These are phyloP conservation scores for Hesperia comma DNA, from an alignment of 2,888 invertebrate genomes.

Conservation along the genomic window DNA sequence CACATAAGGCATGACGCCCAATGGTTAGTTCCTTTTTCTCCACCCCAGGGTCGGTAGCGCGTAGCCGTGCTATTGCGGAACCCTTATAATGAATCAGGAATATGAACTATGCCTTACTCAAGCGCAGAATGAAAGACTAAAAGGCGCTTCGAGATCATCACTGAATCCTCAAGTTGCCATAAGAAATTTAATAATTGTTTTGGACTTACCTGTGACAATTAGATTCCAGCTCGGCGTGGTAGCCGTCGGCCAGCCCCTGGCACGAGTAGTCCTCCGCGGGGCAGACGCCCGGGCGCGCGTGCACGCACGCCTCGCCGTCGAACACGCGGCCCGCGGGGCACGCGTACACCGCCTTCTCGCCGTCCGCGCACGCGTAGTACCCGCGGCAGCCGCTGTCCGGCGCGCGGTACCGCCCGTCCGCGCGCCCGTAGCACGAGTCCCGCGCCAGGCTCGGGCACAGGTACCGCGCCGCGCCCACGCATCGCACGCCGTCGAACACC, in stretches of 20 bases:
- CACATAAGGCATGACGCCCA: too few species aligned
- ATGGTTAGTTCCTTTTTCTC: too few species aligned
- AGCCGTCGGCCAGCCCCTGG: constrained; percentile 78
- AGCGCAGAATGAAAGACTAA: too few species aligned
- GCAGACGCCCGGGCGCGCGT: constrained; percentile 62
- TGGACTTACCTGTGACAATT: constrained; percentile 74
- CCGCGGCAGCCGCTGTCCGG: constrained; percentile 82
- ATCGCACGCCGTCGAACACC: constrained; percentile 76
- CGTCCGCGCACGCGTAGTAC: constrained; percentile 83
- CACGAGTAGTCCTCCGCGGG: constrained; percentile 74
- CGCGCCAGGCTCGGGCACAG: constrained; percentile 76
- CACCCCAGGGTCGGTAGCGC: too few species aligned
- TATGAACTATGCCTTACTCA: too few species aligned
- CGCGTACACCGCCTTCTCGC: constrained; percentile 83
- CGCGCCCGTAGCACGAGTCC: constrained; percentile 78
- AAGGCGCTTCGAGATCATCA: too few species aligned
- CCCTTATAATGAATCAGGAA: too few species aligned
- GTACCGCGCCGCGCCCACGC: constrained; percentile 62
- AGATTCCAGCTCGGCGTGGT: constrained; percentile 81
- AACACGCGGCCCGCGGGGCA: constrained; percentile 80
- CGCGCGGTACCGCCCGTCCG: constrained; percentile 82
- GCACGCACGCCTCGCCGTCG: constrained; percentile 83
- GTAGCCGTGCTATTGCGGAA: too few species aligned
- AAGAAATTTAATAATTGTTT: too few species aligned
- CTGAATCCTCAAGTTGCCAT: background rate